Conservation (phyloP, 2,113 vertebrate genomes). For the Chelonoidis abingdonii region DNA sequence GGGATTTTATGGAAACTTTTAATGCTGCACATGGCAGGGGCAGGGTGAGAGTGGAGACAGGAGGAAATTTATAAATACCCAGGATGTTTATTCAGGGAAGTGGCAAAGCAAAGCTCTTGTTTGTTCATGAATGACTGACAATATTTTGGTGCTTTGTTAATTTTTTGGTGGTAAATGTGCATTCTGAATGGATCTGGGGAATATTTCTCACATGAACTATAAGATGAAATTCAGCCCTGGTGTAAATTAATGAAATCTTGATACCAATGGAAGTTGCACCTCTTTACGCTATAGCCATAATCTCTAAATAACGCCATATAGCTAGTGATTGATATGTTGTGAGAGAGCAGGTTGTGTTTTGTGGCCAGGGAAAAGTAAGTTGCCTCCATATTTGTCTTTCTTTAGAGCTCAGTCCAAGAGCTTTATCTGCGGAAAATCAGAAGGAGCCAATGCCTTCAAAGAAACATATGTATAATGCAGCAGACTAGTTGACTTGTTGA, state of each 20-base stretch:
- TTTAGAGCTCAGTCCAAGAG: not conserved
- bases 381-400: conserved; percentile 19
- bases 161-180: not conserved
- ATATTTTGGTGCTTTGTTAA: conserved; percentile 16
- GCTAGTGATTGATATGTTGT: not conserved
- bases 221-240: not conserved
- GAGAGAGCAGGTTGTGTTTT: conserved; percentile 18
- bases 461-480: not conserved
- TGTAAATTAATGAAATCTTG: not conserved
- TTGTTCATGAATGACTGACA: not conserved
- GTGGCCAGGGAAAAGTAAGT: not conserved
- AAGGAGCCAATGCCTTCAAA: not conserved
- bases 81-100: not conserved
- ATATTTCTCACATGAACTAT: not conserved
- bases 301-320: not conserved
- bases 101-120: not conserved
- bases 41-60: not conserved
- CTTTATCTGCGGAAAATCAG: conserved; percentile 1
- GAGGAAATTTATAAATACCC: not conserved
- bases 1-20: conserved; percentile 27
- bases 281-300: not conserved
- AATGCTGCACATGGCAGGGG: not conserved
- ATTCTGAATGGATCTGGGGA: not conserved
- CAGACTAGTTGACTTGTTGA: not conserved
- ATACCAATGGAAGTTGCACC: not conserved